A percentile compares a stretch with the other conserved stretches of the same genome.
These are phyloP conservation scores for Callimorpha dominula DNA, from an alignment of 2,888 invertebrate genomes.

Conservation along the genomic window DNA sequence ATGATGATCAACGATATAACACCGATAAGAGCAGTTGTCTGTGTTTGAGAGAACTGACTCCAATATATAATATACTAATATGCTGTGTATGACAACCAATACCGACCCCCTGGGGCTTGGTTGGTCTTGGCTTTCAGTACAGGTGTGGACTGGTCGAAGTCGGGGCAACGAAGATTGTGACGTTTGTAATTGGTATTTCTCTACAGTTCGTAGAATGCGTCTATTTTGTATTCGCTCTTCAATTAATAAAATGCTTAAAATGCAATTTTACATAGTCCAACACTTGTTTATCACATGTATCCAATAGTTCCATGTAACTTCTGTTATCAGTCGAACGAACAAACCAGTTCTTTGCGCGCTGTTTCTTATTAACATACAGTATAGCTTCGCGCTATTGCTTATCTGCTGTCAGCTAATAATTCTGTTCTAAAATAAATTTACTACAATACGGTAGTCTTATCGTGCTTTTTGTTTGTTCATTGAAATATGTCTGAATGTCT, in stretches of 20 bases:
- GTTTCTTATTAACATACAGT: not conserved
- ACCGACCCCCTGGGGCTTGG: not conserved
- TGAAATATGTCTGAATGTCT: not conserved
- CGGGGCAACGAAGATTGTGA: not conserved
- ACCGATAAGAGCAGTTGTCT: too few relatives aligned
- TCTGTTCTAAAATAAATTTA: not conserved
- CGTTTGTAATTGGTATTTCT: not conserved
- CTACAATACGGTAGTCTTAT: not conserved
- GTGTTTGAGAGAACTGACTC: too few relatives aligned
- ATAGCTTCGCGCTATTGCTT: not conserved
- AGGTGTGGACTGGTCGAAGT: too few relatives aligned
- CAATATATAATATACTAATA: not conserved
- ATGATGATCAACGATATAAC: too few relatives aligned
- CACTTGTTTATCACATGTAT: not conserved
- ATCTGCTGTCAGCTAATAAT: not conserved
- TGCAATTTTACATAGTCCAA: not conserved
- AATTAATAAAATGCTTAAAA: not conserved
- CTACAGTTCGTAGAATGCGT: not conserved
- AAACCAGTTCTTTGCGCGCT: not conserved
- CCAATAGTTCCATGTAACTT: not conserved
- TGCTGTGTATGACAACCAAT: not conserved
- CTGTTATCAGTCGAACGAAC: not conserved
- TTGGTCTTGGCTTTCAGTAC: too few relatives aligned
- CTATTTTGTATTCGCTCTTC: not conserved
- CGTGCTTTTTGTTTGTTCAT: not conserved